Percentiles rank a stretch among this genome's conserved stretches.
Conservation (phyloP, 2,888 invertebrate genomes). For the Drosophila phalerata region DNA sequence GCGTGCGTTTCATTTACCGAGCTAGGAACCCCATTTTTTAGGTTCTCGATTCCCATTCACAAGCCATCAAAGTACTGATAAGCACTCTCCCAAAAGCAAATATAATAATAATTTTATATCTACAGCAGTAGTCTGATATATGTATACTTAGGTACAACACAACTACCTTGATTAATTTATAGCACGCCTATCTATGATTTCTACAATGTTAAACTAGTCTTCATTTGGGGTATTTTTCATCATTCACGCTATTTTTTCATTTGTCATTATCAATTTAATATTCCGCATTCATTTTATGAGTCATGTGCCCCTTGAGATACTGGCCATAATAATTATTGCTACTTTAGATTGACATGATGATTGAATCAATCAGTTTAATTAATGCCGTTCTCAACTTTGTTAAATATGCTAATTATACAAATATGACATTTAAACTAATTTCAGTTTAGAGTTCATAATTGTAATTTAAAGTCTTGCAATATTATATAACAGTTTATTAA, state of each 20-base stretch:
- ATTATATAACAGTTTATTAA: too few relatives aligned
- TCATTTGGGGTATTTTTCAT: constrained; percentile 1
- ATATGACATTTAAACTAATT: too few relatives aligned
- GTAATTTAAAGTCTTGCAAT: too few relatives aligned
- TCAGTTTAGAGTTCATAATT: too few relatives aligned
- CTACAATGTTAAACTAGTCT: too few relatives aligned
- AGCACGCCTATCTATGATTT: not conserved
- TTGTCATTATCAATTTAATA: not conserved
- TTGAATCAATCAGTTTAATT: not conserved
- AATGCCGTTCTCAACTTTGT: not conserved
- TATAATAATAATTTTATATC: not conserved
- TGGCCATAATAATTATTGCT: not conserved
- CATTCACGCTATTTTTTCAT: not conserved
- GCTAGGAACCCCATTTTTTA: not conserved
- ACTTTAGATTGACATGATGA: not conserved
- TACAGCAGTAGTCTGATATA: not conserved
- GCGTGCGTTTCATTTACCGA: not conserved
- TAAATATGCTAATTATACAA: not conserved
- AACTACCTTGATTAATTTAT: constrained; percentile 26
- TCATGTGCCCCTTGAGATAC: not conserved
- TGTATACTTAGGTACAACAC: not conserved
- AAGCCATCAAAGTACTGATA: constrained; percentile 25
- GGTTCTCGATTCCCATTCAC: constrained; percentile 8
- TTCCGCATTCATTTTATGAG: not conserved
- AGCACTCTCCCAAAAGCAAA: not conserved